phyloP scores from a whole-genome alignment of 2,113 vertebrate genomes.

The Forbesichthys agassizii region DNA sequence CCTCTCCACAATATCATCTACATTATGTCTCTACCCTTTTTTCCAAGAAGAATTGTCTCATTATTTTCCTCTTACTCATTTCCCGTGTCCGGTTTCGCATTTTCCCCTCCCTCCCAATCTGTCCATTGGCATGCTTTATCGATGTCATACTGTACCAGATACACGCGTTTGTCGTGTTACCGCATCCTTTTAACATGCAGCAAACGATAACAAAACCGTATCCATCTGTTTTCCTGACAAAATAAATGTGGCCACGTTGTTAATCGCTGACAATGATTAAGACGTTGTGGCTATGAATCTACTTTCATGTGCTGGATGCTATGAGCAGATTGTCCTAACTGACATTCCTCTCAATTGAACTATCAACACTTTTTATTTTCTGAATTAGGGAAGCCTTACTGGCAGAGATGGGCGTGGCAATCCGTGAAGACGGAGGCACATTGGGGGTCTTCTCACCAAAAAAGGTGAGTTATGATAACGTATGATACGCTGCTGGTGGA shows the following conservation, averaged over 20 bases:
- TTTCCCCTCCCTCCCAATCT: too few relatives aligned
- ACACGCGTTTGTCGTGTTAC: not conserved
- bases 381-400: conserved; percentile 89
- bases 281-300: not conserved
- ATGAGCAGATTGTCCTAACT: too few relatives aligned
- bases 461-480: conserved; percentile 82
- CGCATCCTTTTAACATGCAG: not conserved
- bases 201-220: too few relatives aligned
- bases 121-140: too few relatives aligned
- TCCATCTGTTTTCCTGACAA: not conserved
- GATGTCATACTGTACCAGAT: too few relatives aligned
- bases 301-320: not conserved
- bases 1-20: too few relatives aligned
- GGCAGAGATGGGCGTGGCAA: conserved; percentile 98
- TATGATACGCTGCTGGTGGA: not conserved
- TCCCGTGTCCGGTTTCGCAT: too few relatives aligned
- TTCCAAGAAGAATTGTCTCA: too few relatives aligned
- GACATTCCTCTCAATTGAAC: too few relatives aligned
- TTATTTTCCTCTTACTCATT: too few relatives aligned
- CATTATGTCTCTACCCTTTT: too few relatives aligned
- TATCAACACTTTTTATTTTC: not conserved
- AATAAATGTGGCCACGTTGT: not conserved
- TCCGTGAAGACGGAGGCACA: conserved; percentile 97
- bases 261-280: not conserved
- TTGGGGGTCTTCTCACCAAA: conserved; percentile 98